phyloP scores from a whole-genome alignment of 2,797 vertebrate genomes.

The Manis crassicaudata region DNA sequence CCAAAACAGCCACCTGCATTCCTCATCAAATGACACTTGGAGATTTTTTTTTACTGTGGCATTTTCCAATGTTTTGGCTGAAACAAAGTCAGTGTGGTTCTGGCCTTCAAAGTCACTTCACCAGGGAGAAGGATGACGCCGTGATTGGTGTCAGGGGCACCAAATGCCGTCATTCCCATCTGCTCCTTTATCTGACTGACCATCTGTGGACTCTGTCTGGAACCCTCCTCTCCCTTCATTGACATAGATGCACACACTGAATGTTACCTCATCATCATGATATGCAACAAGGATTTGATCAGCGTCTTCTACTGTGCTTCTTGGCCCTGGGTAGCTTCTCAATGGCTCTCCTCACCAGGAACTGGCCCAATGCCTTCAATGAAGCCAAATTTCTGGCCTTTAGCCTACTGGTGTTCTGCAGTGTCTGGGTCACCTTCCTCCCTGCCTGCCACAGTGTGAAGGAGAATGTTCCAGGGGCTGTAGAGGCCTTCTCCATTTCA shows the following conservation, averaged over 20 bases:
- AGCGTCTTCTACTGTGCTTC: neutral
- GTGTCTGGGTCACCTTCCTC: neutral
- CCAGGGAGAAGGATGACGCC: neutral
- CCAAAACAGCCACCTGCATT: neutral
- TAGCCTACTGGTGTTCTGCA: neutral
- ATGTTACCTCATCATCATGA: neutral
- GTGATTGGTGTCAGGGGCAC: neutral
- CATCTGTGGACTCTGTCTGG: neutral
- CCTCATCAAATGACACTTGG: neutral
- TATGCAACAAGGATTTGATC: neutral
- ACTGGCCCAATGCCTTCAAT: neutral
- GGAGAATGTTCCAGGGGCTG: neutral
- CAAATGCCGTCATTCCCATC: neutral
- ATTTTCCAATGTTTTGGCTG: neutral
- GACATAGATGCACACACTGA: neutral
- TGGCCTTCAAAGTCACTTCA: neutral
- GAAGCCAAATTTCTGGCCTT: neutral
- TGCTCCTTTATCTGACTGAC: neutral
- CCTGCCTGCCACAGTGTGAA: neutral
- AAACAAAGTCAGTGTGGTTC: neutral
- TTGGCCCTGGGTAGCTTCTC: neutral
- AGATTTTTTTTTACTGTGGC: neutral
- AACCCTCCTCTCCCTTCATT: neutral
- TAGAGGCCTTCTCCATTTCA: neutral
- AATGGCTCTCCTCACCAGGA: neutral